Conservation (phyloP, 2,797 vertebrate genomes). For the Ptychadena robeensis region DNA sequence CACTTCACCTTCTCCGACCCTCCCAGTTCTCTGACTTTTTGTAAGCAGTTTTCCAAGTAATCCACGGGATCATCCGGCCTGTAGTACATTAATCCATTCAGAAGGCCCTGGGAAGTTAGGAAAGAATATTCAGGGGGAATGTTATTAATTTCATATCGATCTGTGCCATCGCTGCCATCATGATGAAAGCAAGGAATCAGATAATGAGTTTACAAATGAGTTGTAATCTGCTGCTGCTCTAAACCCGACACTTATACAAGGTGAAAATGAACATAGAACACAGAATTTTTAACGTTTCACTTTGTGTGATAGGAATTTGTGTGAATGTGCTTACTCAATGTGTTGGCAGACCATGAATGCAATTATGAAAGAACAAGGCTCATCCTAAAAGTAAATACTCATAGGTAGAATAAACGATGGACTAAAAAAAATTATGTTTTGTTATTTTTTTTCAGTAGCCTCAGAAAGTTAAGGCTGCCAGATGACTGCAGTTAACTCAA, state of each 20-base stretch:
- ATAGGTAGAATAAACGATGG: no score
- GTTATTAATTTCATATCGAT: neutral
- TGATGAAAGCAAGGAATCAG: neutral
- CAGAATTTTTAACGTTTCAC: neutral
- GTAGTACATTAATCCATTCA: slow-evolving; percentile 96
- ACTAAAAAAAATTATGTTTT: no score
- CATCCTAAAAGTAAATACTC: no score
- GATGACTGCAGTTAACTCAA: no score
- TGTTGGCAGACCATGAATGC: neutral
- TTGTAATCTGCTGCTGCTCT: neutral
- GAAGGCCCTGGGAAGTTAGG: slow-evolving; percentile 84
- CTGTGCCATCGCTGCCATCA: neutral
- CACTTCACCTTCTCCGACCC: slow-evolving; percentile 93
- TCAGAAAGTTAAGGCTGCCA: no score
- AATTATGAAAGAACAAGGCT: no score
- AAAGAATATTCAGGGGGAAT: slow-evolving; percentile 17
- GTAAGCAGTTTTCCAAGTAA: slow-evolving; percentile 92
- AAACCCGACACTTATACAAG: neutral
- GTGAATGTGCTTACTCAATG: neutral
- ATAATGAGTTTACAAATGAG: neutral
- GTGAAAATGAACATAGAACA: neutral
- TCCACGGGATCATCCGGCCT: slow-evolving; percentile 96
- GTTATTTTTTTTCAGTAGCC: no score
- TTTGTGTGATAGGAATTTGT: neutral
- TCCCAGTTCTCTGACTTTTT: slow-evolving; percentile 91